Base-by-base conservation (phyloP, 2,113 vertebrate genomes). In the Oenanthe melanoleuca region DNA sequence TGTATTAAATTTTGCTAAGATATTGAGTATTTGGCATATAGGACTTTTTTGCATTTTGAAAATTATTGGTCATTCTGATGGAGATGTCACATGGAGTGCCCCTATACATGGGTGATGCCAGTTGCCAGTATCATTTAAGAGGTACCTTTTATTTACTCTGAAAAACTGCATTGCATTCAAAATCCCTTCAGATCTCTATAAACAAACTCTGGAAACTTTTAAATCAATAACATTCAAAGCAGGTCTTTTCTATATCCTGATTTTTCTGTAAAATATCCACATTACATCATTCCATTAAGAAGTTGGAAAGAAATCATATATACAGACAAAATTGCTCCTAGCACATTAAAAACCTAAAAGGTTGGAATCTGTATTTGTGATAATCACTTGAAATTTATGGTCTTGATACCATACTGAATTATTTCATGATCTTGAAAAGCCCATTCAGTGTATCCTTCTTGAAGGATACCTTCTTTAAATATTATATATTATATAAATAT, bases 181-280 rank as follows among this genome's bases (percentile, higher is more conserved):
- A 97, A 90, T 85, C 64, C 59, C 95, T 96, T 92, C 78, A 97
- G 74, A 89, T 92, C 83, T 80, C 60, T 82, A 83, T n/a, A 97
- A 96, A 95, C 86, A 86, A 96, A 95, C 87, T 95, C 80, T 90
- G 96, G 86, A 95, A 97, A 66, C n/a, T 20, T 23, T 52, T 89
- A 96, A 96, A 97, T 94, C 92, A 86, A 84, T 97, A 95, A 44
- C 64, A 88, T 94, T 94, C 61, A 71, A 80, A 63, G 61, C 34
- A 95, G 56, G 28, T 92, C 42, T 92, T 92, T 71, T 22, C 78
- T 96, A 74, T 44, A 89, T n/a, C 45, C 34, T 80, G 69, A 80
- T 93, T 81, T 95, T 96, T 95, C 66, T 74, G 75, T 34, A 74
- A 95, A 89, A 61, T 73, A 81, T 1, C 5, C 59, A 94, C 80